Base-by-base conservation (phyloP, 2,888 invertebrate genomes). In the Idaea aversata region DNA sequence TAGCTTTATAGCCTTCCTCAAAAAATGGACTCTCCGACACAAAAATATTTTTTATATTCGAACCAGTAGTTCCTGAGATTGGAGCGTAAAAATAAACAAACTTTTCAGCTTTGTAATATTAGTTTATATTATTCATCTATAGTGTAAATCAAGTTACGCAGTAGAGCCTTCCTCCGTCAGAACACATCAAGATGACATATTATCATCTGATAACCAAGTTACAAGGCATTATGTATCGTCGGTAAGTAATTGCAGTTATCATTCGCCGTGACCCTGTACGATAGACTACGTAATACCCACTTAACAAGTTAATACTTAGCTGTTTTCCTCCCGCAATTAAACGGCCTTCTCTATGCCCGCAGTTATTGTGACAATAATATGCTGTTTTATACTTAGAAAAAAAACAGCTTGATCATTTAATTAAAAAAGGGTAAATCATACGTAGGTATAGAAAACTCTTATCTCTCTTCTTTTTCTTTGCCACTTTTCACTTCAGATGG, bases 211-310 rank as follows among this genome's bases (percentile, higher is more conserved):
- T 47, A 47, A 47, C 47, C 13, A 47, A 47, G 47, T 47, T 13
- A 5, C 10, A 5, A 47, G 13, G 10, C 47, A 47, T 47, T 7
- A 47, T 38, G 13, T 47, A 47, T 47, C 2, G 47, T 10, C 4
- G 13, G 47, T 13, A 47, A 47, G 13, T 47, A 47, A 47, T 47
- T 47, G 47, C 47, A 47, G 7, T 10, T 5, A 47, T 47, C 47
- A 47, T 47, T 47, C 47, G 47, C 47, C 47, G 47, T 47, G 47
- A 47, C 47, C 47, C 47, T 47, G 47, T 47, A 47, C 47, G 47
- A 47, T 47, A 47, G 47, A 47, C 7, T 47, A 47, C 47, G 13
- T 47, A 47, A 47, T 47, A 47, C 47, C 47, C 47, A 47, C 47
- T 47, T 47, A 47, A 47, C 47, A 47, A 47, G 47, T 47, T 47